phyloP scores from a whole-genome alignment of 2,888 invertebrate genomes.

The Mesorhabditis spiculigera region DNA sequence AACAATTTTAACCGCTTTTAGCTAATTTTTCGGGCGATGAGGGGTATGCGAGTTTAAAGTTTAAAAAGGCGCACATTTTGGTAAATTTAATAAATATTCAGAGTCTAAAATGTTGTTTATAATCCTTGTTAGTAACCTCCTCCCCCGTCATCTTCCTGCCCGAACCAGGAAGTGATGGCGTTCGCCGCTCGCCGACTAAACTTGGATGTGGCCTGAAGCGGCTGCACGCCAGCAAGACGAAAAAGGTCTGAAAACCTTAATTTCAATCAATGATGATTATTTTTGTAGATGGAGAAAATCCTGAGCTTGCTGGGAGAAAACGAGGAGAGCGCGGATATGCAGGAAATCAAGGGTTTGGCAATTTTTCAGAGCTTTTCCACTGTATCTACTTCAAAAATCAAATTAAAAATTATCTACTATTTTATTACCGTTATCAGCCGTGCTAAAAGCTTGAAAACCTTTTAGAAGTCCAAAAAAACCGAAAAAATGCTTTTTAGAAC shows the following conservation, averaged over 20 bases:
- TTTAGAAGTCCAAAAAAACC: too few species aligned
- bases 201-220: background rate
- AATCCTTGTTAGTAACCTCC: background rate
- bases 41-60: too few species aligned
- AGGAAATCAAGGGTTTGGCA: constrained; percentile 17
- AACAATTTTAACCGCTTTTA: too few species aligned
- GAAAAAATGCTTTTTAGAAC: too few species aligned
- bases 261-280: background rate
- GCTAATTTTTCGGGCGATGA: too few species aligned
- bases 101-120: too few species aligned
- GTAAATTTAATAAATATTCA: too few species aligned
- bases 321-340: constrained; percentile 25
- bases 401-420: background rate
- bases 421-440: background rate
- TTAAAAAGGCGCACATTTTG: too few species aligned
- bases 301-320: constrained; percentile 30
- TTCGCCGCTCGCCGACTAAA: background rate
- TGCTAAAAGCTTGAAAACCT: too few species aligned
- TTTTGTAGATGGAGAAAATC: constrained; percentile 20
- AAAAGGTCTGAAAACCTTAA: background rate
- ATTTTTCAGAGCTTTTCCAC: background rate
- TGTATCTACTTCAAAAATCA: background rate
- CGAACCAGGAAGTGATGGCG: background rate
- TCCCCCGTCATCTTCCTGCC: background rate
- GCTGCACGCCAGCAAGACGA: background rate